Base-by-base conservation (phyloP, 2,113 vertebrate genomes). In the Cyprinodon variegatus region DNA sequence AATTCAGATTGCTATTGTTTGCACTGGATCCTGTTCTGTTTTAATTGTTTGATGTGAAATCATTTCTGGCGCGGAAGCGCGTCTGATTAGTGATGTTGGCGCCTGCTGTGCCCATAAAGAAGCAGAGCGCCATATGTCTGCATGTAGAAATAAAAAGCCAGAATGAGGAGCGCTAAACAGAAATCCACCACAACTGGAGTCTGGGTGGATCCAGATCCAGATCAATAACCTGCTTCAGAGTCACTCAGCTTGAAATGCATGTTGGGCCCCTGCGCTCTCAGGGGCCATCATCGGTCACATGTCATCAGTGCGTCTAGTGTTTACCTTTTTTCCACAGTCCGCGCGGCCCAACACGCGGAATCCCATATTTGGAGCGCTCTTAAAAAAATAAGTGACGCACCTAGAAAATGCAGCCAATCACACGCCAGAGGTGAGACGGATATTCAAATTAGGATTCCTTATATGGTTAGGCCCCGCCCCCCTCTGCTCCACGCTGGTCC, bases 391-490 rank as follows among this genome's bases (percentile, higher is more conserved):
- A 3, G 46, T 92, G 87, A 93, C 93, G 89, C 38, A 70, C 69
- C 48, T 40, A 37, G 59, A 67, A 5, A 11, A 46, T 53, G 14
- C 0, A 7, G 29, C 94, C 94, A 94, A 94, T 94, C 20, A 64
- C 50, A 4, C 0, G 4, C 22, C 75, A 61, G 81, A 61, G 83
- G 77, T 8, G 72, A 41, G 78, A 45, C 76, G 40, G 4, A 20
- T 68, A 92, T 91, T 67, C 79, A 88, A 90, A 94, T 29, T n/a
- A 65, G 60, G 37, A 36, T 43, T 9, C 92, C 92, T 89, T 92
- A 77, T 93, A 79, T 83, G 94, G 94, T 1, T 2, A 7, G 41
- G 65, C 86, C 74, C 84, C 93, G 85, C 92, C 91, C 87, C 46
- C 77, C 37, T 48, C 82, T 6, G 68, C 37, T 83, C 86, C 88